Evolutionary conservation across 1,140 invertebrate genomes (phyloP), one percentile per base, ranked within the genome.

Genomic region (Micrasema minimum): DNA sequence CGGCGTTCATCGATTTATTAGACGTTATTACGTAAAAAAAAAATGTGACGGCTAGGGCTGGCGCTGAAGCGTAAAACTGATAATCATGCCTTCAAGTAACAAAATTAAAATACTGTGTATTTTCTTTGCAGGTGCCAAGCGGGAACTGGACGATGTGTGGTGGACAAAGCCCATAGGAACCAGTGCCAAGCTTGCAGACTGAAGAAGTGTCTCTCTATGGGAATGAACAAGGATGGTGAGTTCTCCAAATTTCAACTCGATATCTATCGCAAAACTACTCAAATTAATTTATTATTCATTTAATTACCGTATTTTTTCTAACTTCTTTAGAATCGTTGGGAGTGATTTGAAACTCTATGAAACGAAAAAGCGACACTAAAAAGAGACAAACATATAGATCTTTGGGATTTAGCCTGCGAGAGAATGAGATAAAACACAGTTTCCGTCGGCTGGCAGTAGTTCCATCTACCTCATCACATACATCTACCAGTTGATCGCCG

Each of bases 191-290:
- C 97, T 0, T 99, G 98, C 81, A 85, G 98, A 26, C 88, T 99
- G 43, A 98, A 98, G 85, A 99, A 99, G 85, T 99, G 98, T 82
- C 87, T 99, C 43, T 89, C 94, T 69, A 98, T 99, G 95, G 98
- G 98, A 65, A 99, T 99, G 98, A 99, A 99, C 82, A 99, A 99
- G 88, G 97, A 99, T 85, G 97, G 97, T 99, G 85, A 92, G 93
- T n/a, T n/a, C n/a, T 48, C 16, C 45, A 14, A 46, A 11, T 46
- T 10, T 46, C 14, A 46, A 46, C 5, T 6, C 37, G 11, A n/a
- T n/a, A n/a, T n/a, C n/a, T n/a, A n/a, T 12, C 20, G 22, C 0
- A 18, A 51, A 51, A 6, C 10, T 2, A 51, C 18, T 45, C 9
- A 0, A 45, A 14, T 45, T 14, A 45, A 45, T 0, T 12, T 41